Conservation (phyloP, 2,888 invertebrate species). For the Melikaiella ostensackeni region DNA sequence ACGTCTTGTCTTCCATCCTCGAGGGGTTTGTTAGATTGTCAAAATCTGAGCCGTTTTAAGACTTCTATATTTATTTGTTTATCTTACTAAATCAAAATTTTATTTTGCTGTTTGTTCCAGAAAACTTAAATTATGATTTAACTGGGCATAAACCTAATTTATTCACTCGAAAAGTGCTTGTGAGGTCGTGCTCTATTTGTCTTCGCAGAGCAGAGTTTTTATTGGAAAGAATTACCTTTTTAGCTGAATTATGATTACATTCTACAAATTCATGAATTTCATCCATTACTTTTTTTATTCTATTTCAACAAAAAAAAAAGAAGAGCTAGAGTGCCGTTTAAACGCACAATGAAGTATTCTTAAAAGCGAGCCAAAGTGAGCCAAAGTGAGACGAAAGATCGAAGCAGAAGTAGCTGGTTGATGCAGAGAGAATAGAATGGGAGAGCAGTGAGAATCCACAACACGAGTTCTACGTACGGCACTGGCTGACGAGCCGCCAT, state of each 20-base stretch:
- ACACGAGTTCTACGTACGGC: constrained; percentile 54
- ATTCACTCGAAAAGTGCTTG: constrained; percentile 11
- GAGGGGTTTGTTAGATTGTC: neutral
- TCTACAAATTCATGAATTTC: neutral
- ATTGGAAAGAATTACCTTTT: constrained; percentile 6
- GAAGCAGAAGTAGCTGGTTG: constrained; percentile 33
- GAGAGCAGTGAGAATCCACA: constrained; percentile 11
- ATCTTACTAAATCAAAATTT: constrained; percentile 9
- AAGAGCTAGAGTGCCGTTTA: neutral
- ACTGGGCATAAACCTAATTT: neutral
- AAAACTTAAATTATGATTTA: constrained; percentile 17
- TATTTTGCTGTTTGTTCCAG: neutral
- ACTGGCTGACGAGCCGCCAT: constrained; percentile 70
- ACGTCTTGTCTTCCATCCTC: neutral
- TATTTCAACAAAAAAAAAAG: neutral
- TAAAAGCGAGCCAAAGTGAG: neutral
- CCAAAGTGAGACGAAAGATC: constrained; percentile 19
- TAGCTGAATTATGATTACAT: neutral
- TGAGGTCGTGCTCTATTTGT: neutral
- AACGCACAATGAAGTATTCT: neutral
- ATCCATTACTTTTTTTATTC: neutral
- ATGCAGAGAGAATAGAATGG: constrained; percentile 16
- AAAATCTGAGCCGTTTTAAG: neutral
- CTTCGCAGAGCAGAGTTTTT: neutral
- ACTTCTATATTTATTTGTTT: constrained; percentile 1